Evolutionary conservation across 2,888 invertebrate genomes (phyloP).

Genomic region (Sphaerophoria rueppellii): DNA sequence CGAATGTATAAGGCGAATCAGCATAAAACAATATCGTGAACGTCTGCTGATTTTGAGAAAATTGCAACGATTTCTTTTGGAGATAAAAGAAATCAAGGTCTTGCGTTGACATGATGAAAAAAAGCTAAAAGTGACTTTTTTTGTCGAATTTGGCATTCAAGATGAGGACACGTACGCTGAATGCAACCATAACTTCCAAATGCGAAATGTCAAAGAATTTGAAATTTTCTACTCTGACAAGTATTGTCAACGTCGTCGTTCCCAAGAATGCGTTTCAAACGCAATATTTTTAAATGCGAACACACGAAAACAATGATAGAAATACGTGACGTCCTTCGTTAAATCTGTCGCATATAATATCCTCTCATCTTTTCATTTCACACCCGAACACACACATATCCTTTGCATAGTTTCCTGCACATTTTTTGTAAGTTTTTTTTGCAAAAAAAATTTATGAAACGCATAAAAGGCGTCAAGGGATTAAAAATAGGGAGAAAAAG

Average conservation of each 20-base stretch:
- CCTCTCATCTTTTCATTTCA: constrained; percentile 6
- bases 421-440: constrained; percentile 1
- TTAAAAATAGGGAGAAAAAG: constrained; percentile 25
- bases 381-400: constrained; percentile 8
- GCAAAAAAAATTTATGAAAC: constrained; percentile 7
- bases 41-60: no score
- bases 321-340: constrained; percentile 14
- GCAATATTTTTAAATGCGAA: constrained; percentile 14
- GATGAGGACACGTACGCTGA: no score
- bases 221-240: neutral
- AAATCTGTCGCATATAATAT: constrained; percentile 22
- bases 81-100: no score
- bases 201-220: neutral
- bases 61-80: no score
- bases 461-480: constrained; percentile 54
- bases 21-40: no score
- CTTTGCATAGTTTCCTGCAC: constrained; percentile 6
- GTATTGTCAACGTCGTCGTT: neutral
- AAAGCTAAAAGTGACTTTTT: no score
- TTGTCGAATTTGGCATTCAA: no score
- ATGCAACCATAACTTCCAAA: no score
- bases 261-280: constrained; percentile 11
- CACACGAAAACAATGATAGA: neutral
- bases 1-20: no score
- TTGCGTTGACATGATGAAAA: no score